Evolutionary conservation across 2,797 vertebrate species (phyloP).

Genomic region (Pseudopleuronectes americanus): DNA sequence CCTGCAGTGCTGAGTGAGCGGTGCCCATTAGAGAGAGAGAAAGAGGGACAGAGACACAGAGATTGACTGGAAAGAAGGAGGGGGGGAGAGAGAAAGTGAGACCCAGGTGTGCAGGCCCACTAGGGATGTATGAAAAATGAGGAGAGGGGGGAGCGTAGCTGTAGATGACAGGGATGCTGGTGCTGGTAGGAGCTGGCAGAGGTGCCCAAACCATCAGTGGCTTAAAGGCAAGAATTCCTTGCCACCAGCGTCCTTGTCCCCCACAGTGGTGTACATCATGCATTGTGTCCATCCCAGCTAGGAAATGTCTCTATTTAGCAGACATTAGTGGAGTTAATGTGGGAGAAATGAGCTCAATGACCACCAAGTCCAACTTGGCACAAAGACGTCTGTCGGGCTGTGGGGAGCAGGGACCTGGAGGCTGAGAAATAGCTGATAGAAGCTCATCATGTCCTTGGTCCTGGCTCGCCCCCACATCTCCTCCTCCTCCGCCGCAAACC

Average conservation of each 20-base stretch:
- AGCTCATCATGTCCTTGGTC: slow-evolving; percentile 74
- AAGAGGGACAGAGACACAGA: slow-evolving; percentile 29
- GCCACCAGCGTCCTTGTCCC: slow-evolving; percentile 4
- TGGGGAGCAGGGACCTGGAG: slow-evolving; percentile 54
- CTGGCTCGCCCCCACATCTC: slow-evolving; percentile 57
- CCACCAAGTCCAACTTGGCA: slow-evolving; percentile 75
- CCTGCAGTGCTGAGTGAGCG: slow-evolving; percentile 36
- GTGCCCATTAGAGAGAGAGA: slow-evolving; percentile 39
- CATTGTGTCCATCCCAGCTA: slow-evolving; percentile 59
- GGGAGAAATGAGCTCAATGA: slow-evolving; percentile 73
- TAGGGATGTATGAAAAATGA: slow-evolving; percentile 74
- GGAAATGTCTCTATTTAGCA: slow-evolving; percentile 77
- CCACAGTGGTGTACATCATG: slow-evolving; percentile 11
- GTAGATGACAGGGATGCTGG: slow-evolving; percentile 55
- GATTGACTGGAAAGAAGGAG: slow-evolving; percentile 18
- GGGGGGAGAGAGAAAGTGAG: slow-evolving; percentile 40
- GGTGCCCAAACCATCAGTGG: slow-evolving; percentile 51
- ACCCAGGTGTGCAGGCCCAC: slow-evolving; percentile 77
- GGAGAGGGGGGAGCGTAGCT: slow-evolving; percentile 42
- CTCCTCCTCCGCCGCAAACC: slow-evolving; percentile 28
- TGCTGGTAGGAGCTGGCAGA: slow-evolving; percentile 69
- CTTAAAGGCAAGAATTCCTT: slow-evolving; percentile 50
- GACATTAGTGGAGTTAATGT: slow-evolving; percentile 79
- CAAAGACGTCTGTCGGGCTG: slow-evolving; percentile 33
- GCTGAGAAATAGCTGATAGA: slow-evolving; percentile 66